These are phyloP conservation scores for Pardalotus punctatus DNA, from an alignment of 2,113 vertebrate genomes.

Conservation along the genomic window DNA sequence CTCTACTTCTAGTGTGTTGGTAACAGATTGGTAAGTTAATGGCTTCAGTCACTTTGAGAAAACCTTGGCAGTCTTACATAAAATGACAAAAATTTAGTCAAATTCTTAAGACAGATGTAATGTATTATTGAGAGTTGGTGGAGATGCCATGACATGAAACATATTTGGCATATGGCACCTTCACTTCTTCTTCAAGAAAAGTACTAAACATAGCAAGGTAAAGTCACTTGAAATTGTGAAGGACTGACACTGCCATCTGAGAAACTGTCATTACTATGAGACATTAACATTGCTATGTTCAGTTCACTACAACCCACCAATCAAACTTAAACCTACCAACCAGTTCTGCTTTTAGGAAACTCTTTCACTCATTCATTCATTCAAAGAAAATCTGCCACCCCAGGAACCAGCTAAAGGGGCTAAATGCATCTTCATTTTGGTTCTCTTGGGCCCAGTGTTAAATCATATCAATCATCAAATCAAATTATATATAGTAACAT, in stretches of 20 bases:
- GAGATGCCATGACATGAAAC: background rate
- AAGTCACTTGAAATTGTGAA: background rate
- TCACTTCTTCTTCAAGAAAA: conserved; percentile 12
- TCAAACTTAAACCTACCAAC: background rate
- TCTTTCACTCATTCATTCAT: background rate
- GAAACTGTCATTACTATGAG: background rate
- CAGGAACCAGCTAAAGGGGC: background rate
- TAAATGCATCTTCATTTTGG: background rate
- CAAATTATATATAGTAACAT: background rate
- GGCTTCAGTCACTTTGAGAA: background rate
- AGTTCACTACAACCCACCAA: background rate
- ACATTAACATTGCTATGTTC: background rate
- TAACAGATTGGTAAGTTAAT: background rate
- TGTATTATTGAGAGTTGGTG: background rate
- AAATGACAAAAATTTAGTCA: background rate
- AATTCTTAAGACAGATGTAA: background rate
- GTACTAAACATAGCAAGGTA: background rate
- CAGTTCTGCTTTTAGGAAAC: background rate
- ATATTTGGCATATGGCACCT: background rate
- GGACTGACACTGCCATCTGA: background rate
- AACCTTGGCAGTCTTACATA: background rate
- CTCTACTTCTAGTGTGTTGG: background rate
- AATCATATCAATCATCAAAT: background rate
- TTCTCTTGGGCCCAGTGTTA: background rate
- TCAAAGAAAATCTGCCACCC: background rate